Base-by-base conservation (phyloP, 1,140 invertebrate genomes). In the Apis cerana region DNA sequence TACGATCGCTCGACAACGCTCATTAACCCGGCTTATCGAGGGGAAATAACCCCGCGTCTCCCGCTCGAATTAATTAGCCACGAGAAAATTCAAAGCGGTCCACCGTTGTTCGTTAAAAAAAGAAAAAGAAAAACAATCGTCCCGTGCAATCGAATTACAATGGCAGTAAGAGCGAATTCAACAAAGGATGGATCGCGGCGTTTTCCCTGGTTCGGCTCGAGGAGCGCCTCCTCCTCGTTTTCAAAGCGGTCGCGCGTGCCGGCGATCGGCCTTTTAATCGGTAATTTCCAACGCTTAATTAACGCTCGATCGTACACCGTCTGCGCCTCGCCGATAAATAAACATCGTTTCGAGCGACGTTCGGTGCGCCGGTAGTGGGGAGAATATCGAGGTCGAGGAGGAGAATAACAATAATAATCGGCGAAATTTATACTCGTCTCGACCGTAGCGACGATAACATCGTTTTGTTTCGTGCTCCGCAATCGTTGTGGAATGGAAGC, bases 261-360 rank as follows among this genome's bases (percentile, higher is more conserved):
- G n/a, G 50, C 71, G 79, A 64, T 75, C 33, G 70, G 65, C 27
- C 21, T 68, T 43, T 82, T 82, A 82, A 76, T 82, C 65, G 56
- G 74, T 68, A 75, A 82, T 82, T 82, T 69, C 64, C 80, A 82
- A 77, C 64, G 80, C 52, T 75, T 82, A 82, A 82, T 82, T 82
- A 82, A 77, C 43, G 54, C 64, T 77, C 56, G 80, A 82, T 69
- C 33, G 65, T 75, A 75, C n/a, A 68, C 62, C 80, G 74, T 82
- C 74, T 61, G 54, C 56, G 54, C 80, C 21, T 62, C 7, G 74
- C 43, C 74, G 17, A 77, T 77, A 82, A 68, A 76, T 76, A 82
- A 82, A 68, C 56, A 43, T 43, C 33, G 33, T 43, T 64, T 19
- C 23, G 77, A 12, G 23, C 21, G 67, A 71, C n/a, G 56, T 21